These are phyloP conservation scores for Mamestra configurata DNA, from an alignment of 1,140 invertebrate genomes.

Conservation along the genomic window DNA sequence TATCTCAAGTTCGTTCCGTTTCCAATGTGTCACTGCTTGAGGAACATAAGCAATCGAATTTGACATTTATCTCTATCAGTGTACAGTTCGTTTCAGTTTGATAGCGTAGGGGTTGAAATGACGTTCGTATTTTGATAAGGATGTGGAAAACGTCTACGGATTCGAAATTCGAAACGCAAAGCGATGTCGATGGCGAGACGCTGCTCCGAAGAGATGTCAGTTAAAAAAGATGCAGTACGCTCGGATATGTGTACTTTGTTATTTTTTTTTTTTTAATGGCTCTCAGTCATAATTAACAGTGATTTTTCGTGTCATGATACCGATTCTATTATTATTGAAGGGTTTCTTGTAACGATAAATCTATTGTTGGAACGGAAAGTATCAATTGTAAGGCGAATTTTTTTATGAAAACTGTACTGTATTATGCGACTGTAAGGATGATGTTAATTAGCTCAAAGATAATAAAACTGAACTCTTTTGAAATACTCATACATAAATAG, in stretches of 20 bases:
- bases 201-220: conserved; percentile 67
- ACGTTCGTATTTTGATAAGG: conserved; percentile 61
- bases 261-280: conserved; percentile 44
- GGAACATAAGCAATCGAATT: conserved; percentile 59
- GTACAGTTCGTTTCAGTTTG: conserved; percentile 56
- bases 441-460: too few relatives aligned
- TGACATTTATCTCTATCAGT: conserved; percentile 57
- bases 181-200: conserved; percentile 64
- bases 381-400: not conserved
- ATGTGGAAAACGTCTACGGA: conserved; percentile 74
- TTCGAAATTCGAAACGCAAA: conserved; percentile 79
- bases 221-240: conserved; percentile 65
- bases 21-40: conserved; percentile 68
- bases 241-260: conserved; percentile 26
- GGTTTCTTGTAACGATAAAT: conserved; percentile 23
- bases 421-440: too few relatives aligned
- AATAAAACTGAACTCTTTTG: too few relatives aligned
- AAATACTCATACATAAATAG: too few relatives aligned
- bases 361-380: not conserved
- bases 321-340: conserved; percentile 15
- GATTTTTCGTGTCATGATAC: conserved; percentile 38
- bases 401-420: too few relatives aligned
- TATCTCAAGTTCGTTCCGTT: conserved; percentile 73
- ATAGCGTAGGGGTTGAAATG: conserved; percentile 52
- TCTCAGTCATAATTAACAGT: conserved; percentile 44